These are phyloP conservation scores for Hemistola chrysoprasaria DNA, from an alignment of 2,888 invertebrate species.

Conservation along the genomic window DNA sequence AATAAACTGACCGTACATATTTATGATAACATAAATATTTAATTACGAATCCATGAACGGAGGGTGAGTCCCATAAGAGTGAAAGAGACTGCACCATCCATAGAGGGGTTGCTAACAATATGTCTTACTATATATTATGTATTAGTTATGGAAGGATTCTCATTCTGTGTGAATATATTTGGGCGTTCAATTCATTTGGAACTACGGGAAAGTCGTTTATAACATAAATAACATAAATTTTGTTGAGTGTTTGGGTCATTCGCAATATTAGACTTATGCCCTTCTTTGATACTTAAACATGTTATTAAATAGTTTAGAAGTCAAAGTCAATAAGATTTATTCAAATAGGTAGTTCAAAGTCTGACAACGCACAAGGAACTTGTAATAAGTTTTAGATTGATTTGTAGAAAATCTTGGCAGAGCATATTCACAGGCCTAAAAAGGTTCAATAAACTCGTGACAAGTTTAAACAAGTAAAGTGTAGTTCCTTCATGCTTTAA, in stretches of 20 bases:
- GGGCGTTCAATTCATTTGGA: slow-evolving; percentile 30
- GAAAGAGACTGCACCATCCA: slow-evolving; percentile 61
- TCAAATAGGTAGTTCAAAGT: too few relatives aligned
- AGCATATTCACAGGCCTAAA: not conserved
- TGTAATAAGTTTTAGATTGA: too few relatives aligned
- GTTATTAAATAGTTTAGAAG: too few relatives aligned
- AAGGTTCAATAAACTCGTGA: not conserved
- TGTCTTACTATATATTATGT: slow-evolving; percentile 50
- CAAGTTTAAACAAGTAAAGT: slow-evolving; percentile 14
- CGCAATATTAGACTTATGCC: too few relatives aligned
- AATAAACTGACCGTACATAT: slow-evolving; percentile 33
- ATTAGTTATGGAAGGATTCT: slow-evolving; percentile 59
- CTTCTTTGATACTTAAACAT: too few relatives aligned
- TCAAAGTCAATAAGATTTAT: too few relatives aligned
- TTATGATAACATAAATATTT: slow-evolving; percentile 74
- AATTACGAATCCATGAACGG: slow-evolving; percentile 67
- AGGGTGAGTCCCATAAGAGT: slow-evolving; percentile 55
- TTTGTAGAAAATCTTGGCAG: too few relatives aligned
- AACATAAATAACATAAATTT: slow-evolving; percentile 5
- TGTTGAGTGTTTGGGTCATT: too few relatives aligned
- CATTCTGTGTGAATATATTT: slow-evolving; percentile 49
- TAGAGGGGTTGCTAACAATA: slow-evolving; percentile 70
- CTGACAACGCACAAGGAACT: too few relatives aligned
- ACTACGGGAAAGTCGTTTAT: slow-evolving; percentile 8
- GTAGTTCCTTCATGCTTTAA: slow-evolving; percentile 5